Evolutionary conservation across 1,140 invertebrate species (phyloP).

Genomic region (Drosophila busckii): DNA sequence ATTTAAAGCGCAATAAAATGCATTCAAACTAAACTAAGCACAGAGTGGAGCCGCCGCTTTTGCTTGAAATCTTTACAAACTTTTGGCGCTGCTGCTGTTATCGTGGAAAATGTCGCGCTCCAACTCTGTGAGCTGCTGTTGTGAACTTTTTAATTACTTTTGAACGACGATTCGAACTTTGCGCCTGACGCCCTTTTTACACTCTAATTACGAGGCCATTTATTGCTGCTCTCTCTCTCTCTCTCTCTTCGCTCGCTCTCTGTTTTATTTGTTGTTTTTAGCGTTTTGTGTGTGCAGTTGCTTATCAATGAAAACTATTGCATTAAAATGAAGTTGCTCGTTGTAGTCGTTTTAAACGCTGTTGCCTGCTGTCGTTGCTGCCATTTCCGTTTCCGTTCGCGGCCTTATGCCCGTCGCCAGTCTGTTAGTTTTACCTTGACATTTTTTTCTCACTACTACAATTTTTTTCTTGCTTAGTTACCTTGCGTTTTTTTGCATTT

Average conservation of each 20-base stretch:
- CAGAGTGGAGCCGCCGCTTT: neutral
- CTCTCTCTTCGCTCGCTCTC: neutral
- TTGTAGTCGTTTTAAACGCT: conserved; percentile 45
- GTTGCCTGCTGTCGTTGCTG: conserved; percentile 39
- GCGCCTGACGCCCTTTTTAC: conserved; percentile 43
- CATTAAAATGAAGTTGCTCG: conserved; percentile 14
- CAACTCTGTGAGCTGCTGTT: conserved; percentile 49
- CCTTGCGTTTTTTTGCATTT: conserved; percentile 34
- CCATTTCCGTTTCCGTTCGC: conserved; percentile 68
- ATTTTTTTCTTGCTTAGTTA: conserved; percentile 52
- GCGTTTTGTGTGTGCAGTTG: conserved; percentile 19
- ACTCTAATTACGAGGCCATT: conserved; percentile 68
- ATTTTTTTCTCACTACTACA: conserved; percentile 52
- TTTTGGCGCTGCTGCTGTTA: conserved; percentile 30
- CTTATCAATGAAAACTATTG: conserved; percentile 54
- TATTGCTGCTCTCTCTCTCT: conserved; percentile 36
- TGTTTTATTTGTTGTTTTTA: conserved; percentile 22
- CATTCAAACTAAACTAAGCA: conserved; percentile 19
- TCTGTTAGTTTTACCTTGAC: conserved; percentile 72
- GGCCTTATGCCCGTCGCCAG: conserved; percentile 40
- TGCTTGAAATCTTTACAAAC: conserved; percentile 23
- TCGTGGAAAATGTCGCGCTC: conserved; percentile 64
- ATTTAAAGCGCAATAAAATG: too few relatives aligned
- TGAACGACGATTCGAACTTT: conserved; percentile 73
- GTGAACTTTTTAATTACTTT: conserved; percentile 75